Evolutionary conservation across 2,888 invertebrate genomes (phyloP).

Genomic region (Caenorhabditis afra): DNA sequence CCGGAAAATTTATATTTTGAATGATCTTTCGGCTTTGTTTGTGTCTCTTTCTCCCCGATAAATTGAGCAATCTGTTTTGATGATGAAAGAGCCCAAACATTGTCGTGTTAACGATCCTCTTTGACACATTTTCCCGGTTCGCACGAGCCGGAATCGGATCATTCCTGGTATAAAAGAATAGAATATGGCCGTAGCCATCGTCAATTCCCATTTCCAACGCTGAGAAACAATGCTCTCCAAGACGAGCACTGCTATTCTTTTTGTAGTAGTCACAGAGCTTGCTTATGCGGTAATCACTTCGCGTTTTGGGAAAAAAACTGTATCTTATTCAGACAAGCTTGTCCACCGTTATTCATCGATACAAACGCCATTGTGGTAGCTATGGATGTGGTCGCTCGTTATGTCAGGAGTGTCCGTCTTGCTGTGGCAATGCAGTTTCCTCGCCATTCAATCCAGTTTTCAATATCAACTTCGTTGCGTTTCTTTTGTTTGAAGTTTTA

Average conservation of each 20-base stretch:
- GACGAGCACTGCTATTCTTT: too few species aligned
- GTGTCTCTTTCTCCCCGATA: constrained; percentile 6
- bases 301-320: neutral
- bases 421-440: constrained; percentile 47
- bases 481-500: neutral
- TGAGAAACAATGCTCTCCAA: too few species aligned
- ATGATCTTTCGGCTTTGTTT: constrained; percentile 15
- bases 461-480: constrained; percentile 48
- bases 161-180: constrained; percentile 34
- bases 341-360: constrained; percentile 43
- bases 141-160: constrained; percentile 30
- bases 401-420: constrained; percentile 60
- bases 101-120: constrained; percentile 29
- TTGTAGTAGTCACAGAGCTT: neutral
- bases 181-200: neutral
- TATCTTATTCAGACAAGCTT: constrained; percentile 28
- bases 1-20: neutral
- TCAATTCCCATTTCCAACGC: neutral
- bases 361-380: constrained; percentile 52
- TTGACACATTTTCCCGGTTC: constrained; percentile 50
- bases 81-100: constrained; percentile 36
- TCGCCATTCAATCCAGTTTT: constrained; percentile 38
- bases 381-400: constrained; percentile 53
- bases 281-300: constrained; percentile 17
- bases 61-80: neutral